Percentiles rank a stretch among this genome's conserved stretches.
Evolutionary conservation across 2,113 vertebrate species (phyloP).

Genomic region (Loxodonta africana): DNA sequence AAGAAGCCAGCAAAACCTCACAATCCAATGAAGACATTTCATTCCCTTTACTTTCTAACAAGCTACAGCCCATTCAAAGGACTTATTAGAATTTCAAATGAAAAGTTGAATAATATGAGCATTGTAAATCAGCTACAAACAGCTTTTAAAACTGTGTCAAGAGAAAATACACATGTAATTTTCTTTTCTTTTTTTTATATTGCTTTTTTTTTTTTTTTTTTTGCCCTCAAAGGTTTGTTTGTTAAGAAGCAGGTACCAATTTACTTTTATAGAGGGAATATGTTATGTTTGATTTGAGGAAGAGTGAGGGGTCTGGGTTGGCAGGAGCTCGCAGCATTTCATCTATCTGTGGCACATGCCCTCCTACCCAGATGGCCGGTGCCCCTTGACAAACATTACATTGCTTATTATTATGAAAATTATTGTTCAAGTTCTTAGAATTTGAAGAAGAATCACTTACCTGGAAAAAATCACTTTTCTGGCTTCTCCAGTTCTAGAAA

Average conservation of each 20-base stretch:
- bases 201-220: neutral
- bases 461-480: constrained; percentile 5
- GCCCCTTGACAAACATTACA: neutral
- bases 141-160: constrained; percentile 84
- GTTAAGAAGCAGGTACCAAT: constrained; percentile 75
- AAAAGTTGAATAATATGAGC: constrained; percentile 87
- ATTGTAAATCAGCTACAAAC: constrained; percentile 88
- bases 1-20: constrained; percentile 83
- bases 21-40: constrained; percentile 85
- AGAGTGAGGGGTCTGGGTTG: neutral
- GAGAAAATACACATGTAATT: constrained; percentile 87
- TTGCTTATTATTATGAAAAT: neutral
- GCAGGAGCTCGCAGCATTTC: neutral
- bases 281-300: neutral
- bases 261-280: constrained; percentile 69
- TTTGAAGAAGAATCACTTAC: constrained; percentile 66
- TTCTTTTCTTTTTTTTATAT: constrained; percentile 77
- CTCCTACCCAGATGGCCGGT: neutral
- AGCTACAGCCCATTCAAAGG: constrained; percentile 84
- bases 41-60: constrained; percentile 83
- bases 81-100: constrained; percentile 90
- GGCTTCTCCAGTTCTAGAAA: constrained; percentile 13
- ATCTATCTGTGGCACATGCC: accelerated
- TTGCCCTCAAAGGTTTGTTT: constrained; percentile 66
- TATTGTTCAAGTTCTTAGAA: constrained; percentile 20